Percentiles rank a stretch among this genome's conserved stretches.
Evolutionary conservation across 2,888 invertebrate genomes (phyloP).

Genomic region (Agrilus cyanescens): DNA sequence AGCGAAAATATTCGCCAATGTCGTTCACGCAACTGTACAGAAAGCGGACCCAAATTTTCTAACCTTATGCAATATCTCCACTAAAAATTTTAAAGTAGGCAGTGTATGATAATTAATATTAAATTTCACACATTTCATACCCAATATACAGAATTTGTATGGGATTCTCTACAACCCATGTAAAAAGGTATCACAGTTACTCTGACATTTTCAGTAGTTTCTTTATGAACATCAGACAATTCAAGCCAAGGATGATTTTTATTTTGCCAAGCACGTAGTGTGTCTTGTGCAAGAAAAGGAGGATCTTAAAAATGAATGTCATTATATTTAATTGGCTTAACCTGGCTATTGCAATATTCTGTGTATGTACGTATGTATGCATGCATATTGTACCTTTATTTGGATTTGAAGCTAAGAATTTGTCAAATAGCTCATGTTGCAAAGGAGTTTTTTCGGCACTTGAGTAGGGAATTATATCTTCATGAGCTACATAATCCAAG

Average conservation of each 20-base stretch:
- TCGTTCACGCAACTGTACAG: constrained; percentile 89
- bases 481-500: constrained; percentile 94
- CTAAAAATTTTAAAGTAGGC: constrained; percentile 35
- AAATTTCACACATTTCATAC: constrained; percentile 33
- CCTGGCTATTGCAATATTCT: no score
- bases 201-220: constrained; percentile 90
- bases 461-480: constrained; percentile 91
- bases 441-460: constrained; percentile 80
- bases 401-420: constrained; percentile 73
- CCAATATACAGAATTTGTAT: constrained; percentile 88
- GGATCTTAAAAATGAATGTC: constrained; percentile 47
- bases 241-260: constrained; percentile 97
- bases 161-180: constrained; percentile 89
- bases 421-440: constrained; percentile 93
- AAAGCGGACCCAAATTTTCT: constrained; percentile 82
- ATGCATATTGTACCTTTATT: constrained; percentile 51
- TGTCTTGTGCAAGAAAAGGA: constrained; percentile 79
- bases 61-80: constrained; percentile 97
- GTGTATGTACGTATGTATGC: not conserved
- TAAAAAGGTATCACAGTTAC: constrained; percentile 98
- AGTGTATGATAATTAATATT: not conserved
- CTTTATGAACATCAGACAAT: constrained; percentile 90
- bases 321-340: no score
- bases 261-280: constrained; percentile 89
- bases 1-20: constrained; percentile 97